phyloP scores from a whole-genome alignment of 2,888 invertebrate species.

The Synergus umbraculus region DNA sequence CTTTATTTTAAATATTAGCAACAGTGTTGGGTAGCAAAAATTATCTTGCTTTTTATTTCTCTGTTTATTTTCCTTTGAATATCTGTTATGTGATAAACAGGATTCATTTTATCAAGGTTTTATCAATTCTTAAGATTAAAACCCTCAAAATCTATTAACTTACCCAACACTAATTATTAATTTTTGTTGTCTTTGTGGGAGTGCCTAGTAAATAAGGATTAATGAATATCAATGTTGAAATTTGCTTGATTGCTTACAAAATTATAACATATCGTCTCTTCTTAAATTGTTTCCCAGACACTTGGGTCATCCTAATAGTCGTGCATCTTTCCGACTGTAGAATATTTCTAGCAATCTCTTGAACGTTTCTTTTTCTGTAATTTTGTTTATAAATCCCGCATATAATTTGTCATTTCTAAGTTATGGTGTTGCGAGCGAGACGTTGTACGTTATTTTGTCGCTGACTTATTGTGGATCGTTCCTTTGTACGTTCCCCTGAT shows the following conservation, averaged over 20 bases:
- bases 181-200: too few species aligned
- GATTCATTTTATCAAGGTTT: too few species aligned
- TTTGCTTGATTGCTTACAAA: too few species aligned
- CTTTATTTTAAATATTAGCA: constrained; percentile 8
- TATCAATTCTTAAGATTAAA: too few species aligned
- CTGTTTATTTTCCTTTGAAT: constrained; percentile 12
- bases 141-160: too few species aligned
- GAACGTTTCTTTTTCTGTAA: constrained; percentile 16
- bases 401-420: constrained; percentile 34
- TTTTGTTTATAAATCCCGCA: constrained; percentile 12
- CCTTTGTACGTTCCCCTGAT: constrained; percentile 67
- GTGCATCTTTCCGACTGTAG: constrained; percentile 30
- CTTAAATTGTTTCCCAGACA: background rate
- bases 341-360: constrained; percentile 31
- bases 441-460: constrained; percentile 56
- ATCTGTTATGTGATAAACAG: too few species aligned
- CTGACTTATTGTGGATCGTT: constrained; percentile 58
- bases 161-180: too few species aligned
- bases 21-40: too few species aligned
- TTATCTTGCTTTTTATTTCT: too few species aligned
- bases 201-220: too few species aligned
- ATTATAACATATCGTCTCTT: background rate
- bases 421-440: constrained; percentile 55
- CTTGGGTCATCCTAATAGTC: constrained; percentile 23
- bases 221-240: too few species aligned